phyloP scores from a whole-genome alignment of 1,140 invertebrate genomes.

The Bombyx mandarina region DNA sequence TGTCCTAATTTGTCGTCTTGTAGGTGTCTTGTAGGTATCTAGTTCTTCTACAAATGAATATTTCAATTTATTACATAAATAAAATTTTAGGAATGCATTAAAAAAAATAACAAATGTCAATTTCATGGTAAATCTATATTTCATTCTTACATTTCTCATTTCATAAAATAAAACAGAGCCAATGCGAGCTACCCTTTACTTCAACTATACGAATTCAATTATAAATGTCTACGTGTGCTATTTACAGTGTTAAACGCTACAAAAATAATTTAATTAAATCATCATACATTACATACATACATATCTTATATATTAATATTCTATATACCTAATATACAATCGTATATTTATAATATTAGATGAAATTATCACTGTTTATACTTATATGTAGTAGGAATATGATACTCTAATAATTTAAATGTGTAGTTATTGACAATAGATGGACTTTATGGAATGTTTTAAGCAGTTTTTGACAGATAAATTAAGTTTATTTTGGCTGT shows the following conservation, averaged over 20 bases:
- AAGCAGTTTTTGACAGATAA: too few relatives aligned
- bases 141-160: not conserved
- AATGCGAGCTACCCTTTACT: constrained; percentile 24
- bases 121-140: not conserved
- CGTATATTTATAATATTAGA: constrained; percentile 21
- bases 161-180: not conserved
- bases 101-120: too few relatives aligned
- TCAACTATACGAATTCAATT: constrained; percentile 36
- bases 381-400: too few relatives aligned
- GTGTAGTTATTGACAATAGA: too few relatives aligned
- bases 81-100: too few relatives aligned
- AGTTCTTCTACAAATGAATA: too few relatives aligned
- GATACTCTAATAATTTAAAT: too few relatives aligned
- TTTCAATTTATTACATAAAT: too few relatives aligned
- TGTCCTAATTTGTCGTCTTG: too few relatives aligned
- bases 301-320: constrained; percentile 27
- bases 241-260: constrained; percentile 63
- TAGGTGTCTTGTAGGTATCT: too few relatives aligned
- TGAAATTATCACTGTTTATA: constrained; percentile 33
- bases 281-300: constrained; percentile 43
- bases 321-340: constrained; percentile 38
- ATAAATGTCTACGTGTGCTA: constrained; percentile 56
- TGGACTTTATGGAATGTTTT: too few relatives aligned
- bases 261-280: constrained; percentile 69
- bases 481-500: too few relatives aligned